Base-by-base conservation (phyloP, 2,888 invertebrate species). In the Melanargia galathea region DNA sequence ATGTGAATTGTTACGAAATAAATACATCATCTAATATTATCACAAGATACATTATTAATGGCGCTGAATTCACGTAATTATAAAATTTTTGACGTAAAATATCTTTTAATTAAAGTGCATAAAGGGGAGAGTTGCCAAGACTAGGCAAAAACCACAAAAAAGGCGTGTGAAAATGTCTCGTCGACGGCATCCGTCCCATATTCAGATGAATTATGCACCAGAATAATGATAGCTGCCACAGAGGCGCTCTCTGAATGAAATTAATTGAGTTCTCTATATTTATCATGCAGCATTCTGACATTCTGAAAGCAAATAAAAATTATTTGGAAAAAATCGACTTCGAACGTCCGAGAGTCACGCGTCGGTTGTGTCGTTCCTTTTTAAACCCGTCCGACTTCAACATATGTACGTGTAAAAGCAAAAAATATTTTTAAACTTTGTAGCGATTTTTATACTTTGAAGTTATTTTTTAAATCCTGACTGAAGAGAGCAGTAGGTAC, bases 141-240 rank as follows among this genome's bases (percentile, higher is more conserved):
- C 48, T 49, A 60, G 54, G 49, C 62, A 64, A 58, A n/a, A 30
- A 35, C 52, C 67, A 59, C 62, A 63, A 61, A 64, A 65, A 54
- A 60, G 60, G 64, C 60, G 67, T 70, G 69, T 70, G 69, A 70
- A 76, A 75, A 77, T 75, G 74, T 73, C 79, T 81, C 78, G 75
- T 80, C 80, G 80, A 73, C 62, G 62, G 73, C 71, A 75, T 76
- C 79, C 78, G 69, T 72, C 70, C 69, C 69, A 68, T 71, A 73
- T 74, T 69, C 70, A 72, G 73, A 74, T 70, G 72, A 70, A 73
- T 70, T 69, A 67, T 72, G 70, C 70, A 67, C 66, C 68, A 71
- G 71, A 71, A 69, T 73, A 70, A 68, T 67, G 68, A 65, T 38
- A 57, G 52, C 63, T 72, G 26, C 26, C 49, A 30, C 49, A 26